Evolutionary conservation across 2,113 vertebrate genomes (phyloP), one percentile per base, ranked within the genome.

Genomic region (Brachypodius melanocephalos): DNA sequence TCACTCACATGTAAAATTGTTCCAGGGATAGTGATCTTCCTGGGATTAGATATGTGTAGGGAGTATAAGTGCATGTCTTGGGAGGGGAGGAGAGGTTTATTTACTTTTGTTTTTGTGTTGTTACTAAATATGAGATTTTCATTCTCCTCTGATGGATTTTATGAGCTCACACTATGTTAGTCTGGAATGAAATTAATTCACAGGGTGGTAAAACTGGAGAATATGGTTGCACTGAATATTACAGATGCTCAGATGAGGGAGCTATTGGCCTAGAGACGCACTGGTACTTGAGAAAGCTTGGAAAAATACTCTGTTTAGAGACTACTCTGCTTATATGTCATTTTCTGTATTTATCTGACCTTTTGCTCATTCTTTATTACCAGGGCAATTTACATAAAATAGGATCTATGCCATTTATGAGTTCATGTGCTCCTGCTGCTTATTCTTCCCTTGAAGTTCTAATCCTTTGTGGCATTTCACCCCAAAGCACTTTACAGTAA

Each of bases 401-500:
- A 95, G 84, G 85, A 93, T 97, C 92, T 95, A 88, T 95, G 94
- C 95, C 95, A 97, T 96, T 97, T 97, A 96, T 84, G 90, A 93
- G 94, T 98, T 96, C 94, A 52, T 96, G 82, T 85, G 90, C 88
- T 96, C 93, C 96, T 94, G 91, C 88, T 96, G 93, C 79, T 88
- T 91, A 95, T 90, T 96, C 79, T 89, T 96, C 87, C 83, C 94
- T 92, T 76, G 66, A 89, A 96, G 89, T 96, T 92, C 88, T 96
- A 97, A 97, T 97, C 95, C 93, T 95, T 91, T 95, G 91, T 95
- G 96, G 95, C 97, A 97, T 97, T 96, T 97, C 96, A 97, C 97
- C 97, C 96, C 94, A 94, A 97, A 97, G 97, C 97, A 97, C 97
- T 97, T 97, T 97, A 87, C 81, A 93, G 93, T 97, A 97, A 97